These are phyloP conservation scores for Epicauta chinensis DNA, from an alignment of 1,140 invertebrate genomes.

Conservation along the genomic window DNA sequence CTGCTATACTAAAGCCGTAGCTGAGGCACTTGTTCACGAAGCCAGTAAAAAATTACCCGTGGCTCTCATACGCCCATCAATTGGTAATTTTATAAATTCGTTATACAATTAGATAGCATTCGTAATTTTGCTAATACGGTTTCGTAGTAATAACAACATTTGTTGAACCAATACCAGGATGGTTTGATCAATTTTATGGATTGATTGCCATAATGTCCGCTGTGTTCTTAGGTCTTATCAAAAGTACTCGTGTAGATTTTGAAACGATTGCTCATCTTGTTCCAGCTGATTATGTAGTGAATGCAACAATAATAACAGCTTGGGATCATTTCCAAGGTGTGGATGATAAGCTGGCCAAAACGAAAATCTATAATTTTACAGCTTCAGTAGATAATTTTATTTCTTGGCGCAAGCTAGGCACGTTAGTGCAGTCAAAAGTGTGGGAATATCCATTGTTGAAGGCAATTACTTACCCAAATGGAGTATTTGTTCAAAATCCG, in stretches of 20 bases:
- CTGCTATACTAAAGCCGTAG: slow-evolving; percentile 54
- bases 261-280: slow-evolving; percentile 61
- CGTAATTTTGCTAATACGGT: slow-evolving; percentile 1
- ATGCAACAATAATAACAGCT: slow-evolving; percentile 65
- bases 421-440: too few relatives aligned
- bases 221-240: slow-evolving; percentile 57
- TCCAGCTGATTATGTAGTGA: slow-evolving; percentile 71
- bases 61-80: slow-evolving; percentile 54
- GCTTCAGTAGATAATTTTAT: too few relatives aligned
- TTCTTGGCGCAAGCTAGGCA: too few relatives aligned
- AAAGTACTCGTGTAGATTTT: slow-evolving; percentile 53
- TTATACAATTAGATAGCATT: not conserved
- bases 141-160: slow-evolving; percentile 64
- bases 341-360: too few relatives aligned
- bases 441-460: too few relatives aligned
- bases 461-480: too few relatives aligned
- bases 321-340: slow-evolving; percentile 51
- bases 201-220: slow-evolving; percentile 55
- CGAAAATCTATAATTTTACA: too few relatives aligned
- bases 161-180: slow-evolving; percentile 60
- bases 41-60: slow-evolving; percentile 48
- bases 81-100: slow-evolving; percentile 50
- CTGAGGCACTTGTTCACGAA: slow-evolving; percentile 51
- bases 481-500: too few relatives aligned
- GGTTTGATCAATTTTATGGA: slow-evolving; percentile 79